Base-by-base conservation (phyloP, 2,888 invertebrate genomes). In the Scelioninae gen. 1 region DNA sequence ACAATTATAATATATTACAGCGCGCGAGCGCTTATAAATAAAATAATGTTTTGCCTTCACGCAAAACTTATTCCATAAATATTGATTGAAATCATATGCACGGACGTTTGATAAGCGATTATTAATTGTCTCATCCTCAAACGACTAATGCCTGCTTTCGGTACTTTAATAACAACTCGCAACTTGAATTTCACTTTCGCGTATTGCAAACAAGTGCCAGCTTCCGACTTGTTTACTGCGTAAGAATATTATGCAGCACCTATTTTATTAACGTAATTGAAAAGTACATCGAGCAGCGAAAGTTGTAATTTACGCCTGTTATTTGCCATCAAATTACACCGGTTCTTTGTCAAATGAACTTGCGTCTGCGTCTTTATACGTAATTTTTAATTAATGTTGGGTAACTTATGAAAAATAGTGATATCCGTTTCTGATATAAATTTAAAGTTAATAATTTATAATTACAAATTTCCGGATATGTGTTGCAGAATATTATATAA, bases 231-330 rank as follows among this genome's bases (percentile, higher is more conserved):
- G 47, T 63, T 63, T 29, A 32, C 68, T 15, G 10, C 56, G 11
- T 56, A 23, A 32, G 5, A 5, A 32, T 45, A 8, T 55, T 40
- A 31, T 32, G 34, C 43, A 15, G 45, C 31, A 43, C 13, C 11
- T 43, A 43, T 43, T 43, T n/a, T 49, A 63, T 49, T 51, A 68
- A 53, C 45, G 55, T 68, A 68, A 68, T 55, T 68, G 32, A 55
- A 55, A 68, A 43, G 55, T 45, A 55, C 55, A 55, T 11, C 55
- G 10, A 9, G 23, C 43, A 0, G 43, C 8, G 8, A 8, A 45
- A 43, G 32, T 53, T 32, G 40, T 66, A 66, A 53, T 68, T 68
- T 56, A 56, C 55, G 43, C 2, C 9, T 31, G 40, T n/a, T 51
- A 65, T 69, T 69, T 34, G 56, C 47, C 47, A 23, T 68, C 55